Evolutionary conservation across 2,797 vertebrate species (phyloP), one percentile per base, ranked within the genome.

Genomic region (Nasua narica): DNA sequence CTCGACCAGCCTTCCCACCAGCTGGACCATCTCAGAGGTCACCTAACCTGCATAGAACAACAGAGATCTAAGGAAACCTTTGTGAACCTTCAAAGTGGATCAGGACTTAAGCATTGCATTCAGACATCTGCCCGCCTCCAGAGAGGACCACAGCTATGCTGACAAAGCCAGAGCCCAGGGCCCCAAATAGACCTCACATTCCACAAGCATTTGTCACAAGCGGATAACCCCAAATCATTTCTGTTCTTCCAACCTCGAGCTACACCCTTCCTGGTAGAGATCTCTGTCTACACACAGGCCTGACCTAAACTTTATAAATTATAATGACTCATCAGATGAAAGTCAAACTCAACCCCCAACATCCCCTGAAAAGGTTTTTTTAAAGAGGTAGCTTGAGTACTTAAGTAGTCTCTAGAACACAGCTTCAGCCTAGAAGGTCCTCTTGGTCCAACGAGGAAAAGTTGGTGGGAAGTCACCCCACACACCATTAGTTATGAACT

Each of bases 191-290:
- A 15, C 62, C 46, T 70, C 27, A 18, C 62, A 60, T 95, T 70
- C 94, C 95, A 72, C 46, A 87, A n/a, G 60, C 62, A 25, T 87
- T 86, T 92, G 70, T 89, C 85, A 76, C 52, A 90, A 65, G 40
- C 19, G 37, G 58, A 58, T 60, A 94, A 83, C 50, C 87, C 87
- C 78, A 54, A 81, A 40, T 25, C 23, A 8, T 19, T 46, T 78
- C 60, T 18, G 29, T 29, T 78, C 9, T 58, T 46, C 77, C 40
- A 76, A 67, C 46, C 35, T 67, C 1, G 0, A 60, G 35, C 37
- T 76, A 7, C 35, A 5, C 1, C 1, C 0, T n/a, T 11, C 23
- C 11, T n/a, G 29, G 3, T 40, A 40, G 40, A 25, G 11, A 48
- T 65, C 67, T 81, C 35, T 14, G 1, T 35, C 72, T 78, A 9